Evolutionary conservation across 2,888 invertebrate species (phyloP).

Genomic region (Rhingia rostrata): DNA sequence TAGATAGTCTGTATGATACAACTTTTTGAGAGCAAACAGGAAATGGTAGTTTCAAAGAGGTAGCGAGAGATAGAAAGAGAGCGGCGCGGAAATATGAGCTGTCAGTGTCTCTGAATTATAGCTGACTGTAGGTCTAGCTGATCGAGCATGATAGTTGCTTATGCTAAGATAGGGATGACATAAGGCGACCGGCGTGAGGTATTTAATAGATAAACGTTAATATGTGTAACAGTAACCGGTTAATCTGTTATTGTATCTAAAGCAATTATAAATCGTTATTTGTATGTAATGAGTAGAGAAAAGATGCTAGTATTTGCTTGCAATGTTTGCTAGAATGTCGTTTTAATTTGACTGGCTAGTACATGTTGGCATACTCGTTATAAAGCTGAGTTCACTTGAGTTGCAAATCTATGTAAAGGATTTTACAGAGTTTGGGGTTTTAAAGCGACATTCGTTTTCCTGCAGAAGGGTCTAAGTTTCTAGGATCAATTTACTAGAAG

Average conservation of each 20-base stretch:
- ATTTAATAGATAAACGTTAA: not conserved
- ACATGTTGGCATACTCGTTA: too few relatives aligned
- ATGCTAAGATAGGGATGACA: not conserved
- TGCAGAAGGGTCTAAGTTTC: too few relatives aligned
- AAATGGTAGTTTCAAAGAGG: slow-evolving; percentile 24
- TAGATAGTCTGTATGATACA: slow-evolving; percentile 35
- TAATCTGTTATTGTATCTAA: not conserved
- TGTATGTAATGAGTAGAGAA: not conserved
- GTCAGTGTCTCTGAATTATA: slow-evolving; percentile 5
- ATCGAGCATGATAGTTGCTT: slow-evolving; percentile 13
- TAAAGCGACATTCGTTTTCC: too few relatives aligned
- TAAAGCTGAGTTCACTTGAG: too few relatives aligned
- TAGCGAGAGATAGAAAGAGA: not conserved
- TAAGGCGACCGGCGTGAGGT: not conserved
- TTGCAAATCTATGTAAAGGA: too few relatives aligned
- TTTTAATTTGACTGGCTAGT: too few relatives aligned
- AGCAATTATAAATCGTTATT: not conserved
- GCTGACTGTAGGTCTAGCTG: slow-evolving; percentile 20
- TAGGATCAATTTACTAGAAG: too few relatives aligned
- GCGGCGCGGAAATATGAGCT: slow-evolving; percentile 20
- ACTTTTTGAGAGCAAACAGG: slow-evolving; percentile 37
- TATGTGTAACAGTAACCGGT: slow-evolving; percentile 4
- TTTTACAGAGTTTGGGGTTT: too few relatives aligned
- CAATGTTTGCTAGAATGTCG: too few relatives aligned
- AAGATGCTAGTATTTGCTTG: too few relatives aligned